These are phyloP conservation scores for Periplaneta americana DNA, from an alignment of 1,140 invertebrate genomes.

Conservation along the genomic window DNA sequence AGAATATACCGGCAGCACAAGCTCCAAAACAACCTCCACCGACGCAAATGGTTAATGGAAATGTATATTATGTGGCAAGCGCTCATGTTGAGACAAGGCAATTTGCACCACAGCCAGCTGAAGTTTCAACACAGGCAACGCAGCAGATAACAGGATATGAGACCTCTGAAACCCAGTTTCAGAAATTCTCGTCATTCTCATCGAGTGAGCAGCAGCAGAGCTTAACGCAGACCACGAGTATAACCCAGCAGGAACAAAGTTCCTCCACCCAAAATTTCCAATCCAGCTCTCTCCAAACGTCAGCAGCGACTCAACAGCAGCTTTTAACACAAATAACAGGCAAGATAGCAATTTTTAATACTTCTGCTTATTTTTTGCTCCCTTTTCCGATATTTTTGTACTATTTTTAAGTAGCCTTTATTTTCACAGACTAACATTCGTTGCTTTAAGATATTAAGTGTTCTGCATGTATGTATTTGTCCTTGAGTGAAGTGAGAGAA, in stretches of 20 bases:
- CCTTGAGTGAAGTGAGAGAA: too few species aligned
- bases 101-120: neutral
- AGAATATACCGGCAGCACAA: neutral
- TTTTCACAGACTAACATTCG: neutral
- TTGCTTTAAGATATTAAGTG: too few species aligned
- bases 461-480: too few species aligned
- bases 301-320: slow-evolving; percentile 10
- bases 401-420: neutral
- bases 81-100: slow-evolving; percentile 15
- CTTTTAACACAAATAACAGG: slow-evolving; percentile 14
- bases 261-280: neutral
- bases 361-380: neutral
- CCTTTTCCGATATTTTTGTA: neutral
- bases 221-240: neutral
- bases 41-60: neutral
- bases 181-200: slow-evolving; percentile 3
- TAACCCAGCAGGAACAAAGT: neutral
- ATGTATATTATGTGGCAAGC: slow-evolving; percentile 16
- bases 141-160: neutral
- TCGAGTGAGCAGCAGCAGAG: slow-evolving; percentile 5
- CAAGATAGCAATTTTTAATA: slow-evolving; percentile 10
- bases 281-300: neutral
- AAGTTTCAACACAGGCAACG: neutral
- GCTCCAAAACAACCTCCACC: neutral
- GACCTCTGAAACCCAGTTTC: neutral